Evolutionary conservation across 1,140 invertebrate genomes (phyloP), one percentile per base, ranked within the genome.

Genomic region (Cephus cinctus): DNA sequence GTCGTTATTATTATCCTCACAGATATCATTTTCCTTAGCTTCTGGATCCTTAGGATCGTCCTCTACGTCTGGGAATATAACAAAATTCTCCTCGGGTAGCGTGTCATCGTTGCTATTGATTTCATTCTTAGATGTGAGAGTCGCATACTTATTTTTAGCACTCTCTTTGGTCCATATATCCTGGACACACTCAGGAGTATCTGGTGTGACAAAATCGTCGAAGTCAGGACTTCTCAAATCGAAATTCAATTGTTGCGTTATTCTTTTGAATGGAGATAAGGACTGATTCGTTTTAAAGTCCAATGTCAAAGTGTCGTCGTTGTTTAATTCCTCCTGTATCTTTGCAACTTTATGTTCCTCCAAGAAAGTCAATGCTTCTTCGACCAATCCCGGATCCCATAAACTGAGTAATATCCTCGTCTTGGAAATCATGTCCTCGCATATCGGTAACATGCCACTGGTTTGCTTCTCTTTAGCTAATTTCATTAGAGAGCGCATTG

Each of bases 341-440:
- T 80, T 79, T 1, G 82, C 73, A 4, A 84, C 67, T 64, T 82
- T 82, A 59, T 88, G 83, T 57, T 88, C 84, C 62, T 93, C 90
- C 22, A 94, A 81, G 61, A 90, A 90, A 9, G 82, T 83, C 32
- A 92, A 78, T 0, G 89, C 89, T 67, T 94, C 90, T 67, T 94
- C 91, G 1, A 94, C 87, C 15, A 92, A 75, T 8, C 83, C 83
- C 0, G 89, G 85, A 67, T 93, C 89, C 87, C 90, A 93, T 1
- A 93, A 78, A 43, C 85, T 86, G 5, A 93, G 69, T 22, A 94
- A 75, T 19, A 87, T 87, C 49, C 86, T 80, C 0, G 88, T 90
- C 65, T 89, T 88, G 9, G 80, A 80, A 31, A 89, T 83, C 79
- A 90, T 89, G 54, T 88, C 85, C 56, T 89, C 87, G 58, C 88